Evolutionary conservation across 2,797 vertebrate species (phyloP).

Genomic region (Emys orbicularis): DNA sequence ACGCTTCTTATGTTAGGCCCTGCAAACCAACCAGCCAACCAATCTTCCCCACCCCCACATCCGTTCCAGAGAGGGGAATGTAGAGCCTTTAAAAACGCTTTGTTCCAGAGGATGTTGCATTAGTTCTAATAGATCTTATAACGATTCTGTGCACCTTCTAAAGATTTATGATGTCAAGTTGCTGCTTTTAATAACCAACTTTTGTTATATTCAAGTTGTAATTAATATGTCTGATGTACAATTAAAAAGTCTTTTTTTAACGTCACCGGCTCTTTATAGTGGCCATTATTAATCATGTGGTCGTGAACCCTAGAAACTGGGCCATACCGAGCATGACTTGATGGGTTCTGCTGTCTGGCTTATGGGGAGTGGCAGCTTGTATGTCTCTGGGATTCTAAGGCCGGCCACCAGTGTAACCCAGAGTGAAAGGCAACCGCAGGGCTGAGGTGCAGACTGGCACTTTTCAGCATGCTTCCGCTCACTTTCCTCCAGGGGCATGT

Average conservation of each 20-base stretch:
- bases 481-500: background rate
- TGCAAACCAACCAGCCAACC: background rate
- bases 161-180: constrained; percentile 75
- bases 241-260: constrained; percentile 62
- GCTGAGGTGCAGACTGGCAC: background rate
- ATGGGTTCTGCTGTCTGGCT: background rate
- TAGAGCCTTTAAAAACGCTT: constrained; percentile 53
- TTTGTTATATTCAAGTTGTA: constrained; percentile 78
- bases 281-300: background rate
- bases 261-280: background rate
- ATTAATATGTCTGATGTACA: constrained; percentile 77
- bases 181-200: constrained; percentile 81
- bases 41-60: background rate
- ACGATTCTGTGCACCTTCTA: constrained; percentile 81
- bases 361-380: background rate
- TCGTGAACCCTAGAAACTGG: background rate
- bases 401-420: background rate
- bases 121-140: constrained; percentile 70
- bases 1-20: background rate
- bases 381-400: background rate
- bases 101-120: constrained; percentile 70
- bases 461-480: background rate
- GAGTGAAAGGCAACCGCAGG: background rate
- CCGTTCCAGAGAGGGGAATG: constrained; percentile 42
- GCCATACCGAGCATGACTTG: background rate